phyloP scores from a whole-genome alignment of 2,113 vertebrate genomes.

The Callipepla squamata region DNA sequence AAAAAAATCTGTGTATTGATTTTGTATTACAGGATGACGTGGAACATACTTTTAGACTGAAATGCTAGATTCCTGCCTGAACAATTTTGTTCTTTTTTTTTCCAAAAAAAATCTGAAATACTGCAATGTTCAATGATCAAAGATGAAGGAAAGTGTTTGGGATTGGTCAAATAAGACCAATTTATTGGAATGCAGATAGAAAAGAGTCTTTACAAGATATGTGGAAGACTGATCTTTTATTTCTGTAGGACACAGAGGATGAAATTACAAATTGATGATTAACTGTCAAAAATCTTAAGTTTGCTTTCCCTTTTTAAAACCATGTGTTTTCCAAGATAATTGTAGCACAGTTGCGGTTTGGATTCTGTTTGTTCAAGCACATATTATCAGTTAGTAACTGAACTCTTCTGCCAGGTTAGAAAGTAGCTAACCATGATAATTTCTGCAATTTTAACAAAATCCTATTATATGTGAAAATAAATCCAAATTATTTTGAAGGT shows the following conservation, averaged over 20 bases:
- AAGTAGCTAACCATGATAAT: not conserved
- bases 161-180: not conserved
- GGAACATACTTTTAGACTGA: not conserved
- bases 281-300: not conserved
- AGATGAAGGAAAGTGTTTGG: not conserved
- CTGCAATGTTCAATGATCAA: not conserved
- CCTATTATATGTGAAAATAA: not conserved
- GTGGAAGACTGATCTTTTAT: not conserved
- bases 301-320: not conserved
- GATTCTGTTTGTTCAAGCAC: not conserved
- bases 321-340: not conserved
- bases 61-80: not conserved
- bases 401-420: not conserved
- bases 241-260: not conserved
- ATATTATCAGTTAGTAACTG: not conserved
- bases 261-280: not conserved
- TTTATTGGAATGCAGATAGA: not conserved
- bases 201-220: not conserved
- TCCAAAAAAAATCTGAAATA: not conserved
- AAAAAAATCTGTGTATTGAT: not conserved
- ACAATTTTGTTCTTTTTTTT: not conserved
- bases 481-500: slow-evolving; percentile 51
- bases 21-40: not conserved
- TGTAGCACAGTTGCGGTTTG: not conserved
- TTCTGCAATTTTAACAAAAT: slow-evolving; percentile 3